Percentiles rank a stretch among this genome's conserved stretches.
Evolutionary conservation across 2,113 vertebrate species (phyloP).

Genomic region (Echinops telfairi): DNA sequence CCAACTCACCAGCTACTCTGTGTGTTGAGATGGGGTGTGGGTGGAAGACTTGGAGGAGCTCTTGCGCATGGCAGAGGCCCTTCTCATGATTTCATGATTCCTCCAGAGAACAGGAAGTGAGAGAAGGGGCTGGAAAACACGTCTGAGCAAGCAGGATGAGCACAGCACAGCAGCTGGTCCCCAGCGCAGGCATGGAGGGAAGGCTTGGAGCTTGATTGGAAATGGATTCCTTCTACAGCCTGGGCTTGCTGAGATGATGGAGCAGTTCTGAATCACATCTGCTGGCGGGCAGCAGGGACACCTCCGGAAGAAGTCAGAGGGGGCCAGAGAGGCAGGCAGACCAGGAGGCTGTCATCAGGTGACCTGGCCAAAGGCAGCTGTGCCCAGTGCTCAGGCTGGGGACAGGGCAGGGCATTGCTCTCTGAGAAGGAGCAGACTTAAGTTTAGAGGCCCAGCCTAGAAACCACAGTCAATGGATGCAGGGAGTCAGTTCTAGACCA

Average conservation of each 20-base stretch:
- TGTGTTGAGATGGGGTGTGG: not conserved
- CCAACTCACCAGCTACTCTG: not conserved
- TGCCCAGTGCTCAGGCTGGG: not conserved
- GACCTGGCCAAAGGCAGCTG: not conserved
- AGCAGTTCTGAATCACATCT: not conserved
- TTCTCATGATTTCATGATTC: not conserved
- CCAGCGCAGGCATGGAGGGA: not conserved
- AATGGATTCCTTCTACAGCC: not conserved
- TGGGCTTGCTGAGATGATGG: not conserved
- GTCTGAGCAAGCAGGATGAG: not conserved
- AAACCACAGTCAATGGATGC: not conserved
- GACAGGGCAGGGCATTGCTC: not conserved
- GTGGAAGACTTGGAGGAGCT: not conserved
- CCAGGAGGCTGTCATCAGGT: not conserved
- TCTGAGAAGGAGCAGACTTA: not conserved
- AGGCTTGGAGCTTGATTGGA: not conserved
- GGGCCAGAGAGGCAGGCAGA: too few species aligned
- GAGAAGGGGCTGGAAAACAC: not conserved
- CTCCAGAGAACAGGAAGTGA: not conserved
- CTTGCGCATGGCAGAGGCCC: not conserved
- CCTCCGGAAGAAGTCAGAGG: not conserved
- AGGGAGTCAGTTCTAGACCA: not conserved
- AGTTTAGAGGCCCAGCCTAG: not conserved
- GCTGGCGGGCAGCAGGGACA: not conserved
- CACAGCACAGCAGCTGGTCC: rapidly evolving